Evolutionary conservation across 2,113 vertebrate species (phyloP).

Genomic region (Gallinago paraguaiae): DNA sequence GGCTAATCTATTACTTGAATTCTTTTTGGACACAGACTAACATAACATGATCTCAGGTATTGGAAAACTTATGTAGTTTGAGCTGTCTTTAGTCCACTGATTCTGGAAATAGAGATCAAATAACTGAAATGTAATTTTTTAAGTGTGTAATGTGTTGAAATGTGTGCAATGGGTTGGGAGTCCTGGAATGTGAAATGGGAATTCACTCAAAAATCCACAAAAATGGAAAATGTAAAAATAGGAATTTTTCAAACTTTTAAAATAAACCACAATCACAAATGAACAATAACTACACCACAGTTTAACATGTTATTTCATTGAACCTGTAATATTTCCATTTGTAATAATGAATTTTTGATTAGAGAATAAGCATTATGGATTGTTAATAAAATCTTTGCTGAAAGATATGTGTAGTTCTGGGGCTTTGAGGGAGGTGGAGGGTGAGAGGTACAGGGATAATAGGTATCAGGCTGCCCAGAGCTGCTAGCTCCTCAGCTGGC

Average conservation of each 20-base stretch:
- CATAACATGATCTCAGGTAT: background rate
- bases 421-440: rapidly evolving
- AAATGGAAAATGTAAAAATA: background rate
- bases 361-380: background rate
- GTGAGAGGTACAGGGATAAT: background rate
- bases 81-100: background rate
- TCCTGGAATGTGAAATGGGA: background rate
- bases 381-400: background rate
- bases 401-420: background rate
- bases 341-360: background rate
- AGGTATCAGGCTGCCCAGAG: background rate
- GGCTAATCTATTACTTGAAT: background rate
- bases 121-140: background rate
- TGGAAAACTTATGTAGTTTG: background rate
- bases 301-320: background rate
- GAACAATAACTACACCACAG: background rate
- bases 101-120: background rate
- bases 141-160: background rate
- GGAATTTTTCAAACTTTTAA: background rate
- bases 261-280: background rate
- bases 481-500: background rate
- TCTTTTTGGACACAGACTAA: rapidly evolving
- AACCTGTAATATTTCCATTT: background rate
- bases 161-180: background rate
- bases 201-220: background rate